Conservation (phyloP, 2,113 vertebrate species). For the Anarhynchus alexandrinus region DNA sequence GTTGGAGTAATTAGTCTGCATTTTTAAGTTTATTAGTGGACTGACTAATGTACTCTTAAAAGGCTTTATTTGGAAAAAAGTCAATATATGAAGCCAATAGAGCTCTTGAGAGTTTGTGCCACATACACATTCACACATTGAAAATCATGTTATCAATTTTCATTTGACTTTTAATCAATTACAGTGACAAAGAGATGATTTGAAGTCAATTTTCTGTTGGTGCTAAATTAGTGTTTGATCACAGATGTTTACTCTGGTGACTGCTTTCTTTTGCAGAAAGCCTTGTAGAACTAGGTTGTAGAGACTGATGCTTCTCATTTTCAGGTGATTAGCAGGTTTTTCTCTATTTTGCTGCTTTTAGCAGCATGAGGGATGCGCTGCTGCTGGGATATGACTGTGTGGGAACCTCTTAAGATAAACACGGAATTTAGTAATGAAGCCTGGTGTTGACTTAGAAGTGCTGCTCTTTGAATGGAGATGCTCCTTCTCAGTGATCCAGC, state of each 20-base stretch:
- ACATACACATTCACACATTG: constrained; percentile 60
- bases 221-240: constrained; percentile 80
- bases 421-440: constrained; percentile 1
- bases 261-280: constrained; percentile 55
- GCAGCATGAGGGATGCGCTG: not conserved
- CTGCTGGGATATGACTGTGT: not conserved
- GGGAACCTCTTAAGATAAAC: constrained; percentile 5
- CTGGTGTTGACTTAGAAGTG: not conserved
- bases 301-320: constrained; percentile 43
- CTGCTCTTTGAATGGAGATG: not conserved
- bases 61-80: constrained; percentile 76
- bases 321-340: constrained; percentile 26
- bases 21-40: constrained; percentile 80
- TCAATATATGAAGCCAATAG: constrained; percentile 77
- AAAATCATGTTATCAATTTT: constrained; percentile 94
- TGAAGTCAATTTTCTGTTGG: constrained; percentile 88
- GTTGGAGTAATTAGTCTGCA: constrained; percentile 72
- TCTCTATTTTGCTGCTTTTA: constrained; percentile 18
- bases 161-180: constrained; percentile 94
- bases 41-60: constrained; percentile 79
- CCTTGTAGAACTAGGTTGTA: constrained; percentile 13
- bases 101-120: constrained; percentile 66
- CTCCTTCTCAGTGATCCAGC: not conserved
- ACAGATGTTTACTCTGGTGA: constrained; percentile 67
- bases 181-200: constrained; percentile 89